Evolutionary conservation across 2,113 vertebrate species (phyloP).

Genomic region (Apus apus): DNA sequence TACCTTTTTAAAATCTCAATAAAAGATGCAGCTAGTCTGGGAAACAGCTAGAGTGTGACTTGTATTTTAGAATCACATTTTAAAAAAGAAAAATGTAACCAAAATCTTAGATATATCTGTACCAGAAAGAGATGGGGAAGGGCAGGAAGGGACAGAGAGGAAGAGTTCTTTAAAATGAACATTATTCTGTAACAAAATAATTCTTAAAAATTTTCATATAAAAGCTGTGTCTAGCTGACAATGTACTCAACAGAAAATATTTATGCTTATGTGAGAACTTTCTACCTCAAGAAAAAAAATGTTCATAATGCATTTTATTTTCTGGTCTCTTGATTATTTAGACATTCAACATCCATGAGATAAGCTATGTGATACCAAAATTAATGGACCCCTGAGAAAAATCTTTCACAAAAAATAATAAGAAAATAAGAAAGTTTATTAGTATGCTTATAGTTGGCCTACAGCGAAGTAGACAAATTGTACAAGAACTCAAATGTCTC

Average conservation of each 20-base stretch:
- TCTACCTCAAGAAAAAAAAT: background rate
- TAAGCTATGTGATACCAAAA: conserved; percentile 49
- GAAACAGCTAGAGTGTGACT: background rate
- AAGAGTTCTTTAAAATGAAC: background rate
- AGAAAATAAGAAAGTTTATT: background rate
- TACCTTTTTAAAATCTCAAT: background rate
- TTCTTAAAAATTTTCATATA: background rate
- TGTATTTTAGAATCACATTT: background rate
- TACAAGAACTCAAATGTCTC: background rate
- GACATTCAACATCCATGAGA: conserved; percentile 47
- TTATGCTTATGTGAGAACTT: background rate
- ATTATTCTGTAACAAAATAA: background rate
- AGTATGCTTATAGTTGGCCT: background rate
- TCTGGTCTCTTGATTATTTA: conserved; percentile 43
- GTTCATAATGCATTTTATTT: background rate
- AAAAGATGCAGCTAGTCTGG: background rate
- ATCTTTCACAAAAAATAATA: background rate
- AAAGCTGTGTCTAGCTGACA: background rate
- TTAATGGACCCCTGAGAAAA: conserved; percentile 38
- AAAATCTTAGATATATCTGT: background rate
- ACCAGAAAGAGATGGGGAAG: background rate
- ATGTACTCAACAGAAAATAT: background rate
- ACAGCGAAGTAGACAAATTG: conserved; percentile 26
- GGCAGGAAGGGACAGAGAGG: background rate
- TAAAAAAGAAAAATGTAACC: background rate